phyloP scores from a whole-genome alignment of 1,140 invertebrate genomes.

The Drosophila eugracilis region DNA sequence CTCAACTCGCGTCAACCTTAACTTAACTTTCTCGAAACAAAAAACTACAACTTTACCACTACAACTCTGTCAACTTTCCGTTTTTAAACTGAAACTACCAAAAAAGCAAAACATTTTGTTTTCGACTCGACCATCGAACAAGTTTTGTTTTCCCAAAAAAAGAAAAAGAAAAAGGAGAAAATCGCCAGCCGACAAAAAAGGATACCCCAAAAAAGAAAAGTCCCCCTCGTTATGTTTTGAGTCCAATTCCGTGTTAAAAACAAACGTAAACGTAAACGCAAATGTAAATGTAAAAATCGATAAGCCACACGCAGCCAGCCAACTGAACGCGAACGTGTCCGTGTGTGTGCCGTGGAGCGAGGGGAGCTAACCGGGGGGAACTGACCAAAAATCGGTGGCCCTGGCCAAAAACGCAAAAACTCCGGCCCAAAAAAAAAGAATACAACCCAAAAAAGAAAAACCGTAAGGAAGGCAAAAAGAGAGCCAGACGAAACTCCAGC shows the following conservation, averaged over 20 bases:
- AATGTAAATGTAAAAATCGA: slow-evolving; percentile 83
- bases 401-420: slow-evolving; percentile 60
- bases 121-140: slow-evolving; percentile 50
- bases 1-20: slow-evolving; percentile 76
- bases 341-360: slow-evolving; percentile 46
- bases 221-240: slow-evolving; percentile 67
- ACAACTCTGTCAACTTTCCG: slow-evolving; percentile 58
- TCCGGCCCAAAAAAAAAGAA: slow-evolving; percentile 35
- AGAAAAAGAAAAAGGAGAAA: slow-evolving; percentile 16
- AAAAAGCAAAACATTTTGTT: slow-evolving; percentile 53
- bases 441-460: slow-evolving; percentile 2
- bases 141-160: slow-evolving; percentile 39
- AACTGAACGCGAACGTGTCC: slow-evolving; percentile 76
- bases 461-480: not conserved
- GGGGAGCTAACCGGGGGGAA: slow-evolving; percentile 6
- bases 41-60: slow-evolving; percentile 50
- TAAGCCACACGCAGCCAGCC: slow-evolving; percentile 80
- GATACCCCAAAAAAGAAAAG: slow-evolving; percentile 19
- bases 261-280: slow-evolving; percentile 78
- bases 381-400: slow-evolving; percentile 55
- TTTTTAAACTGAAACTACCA: slow-evolving; percentile 39
- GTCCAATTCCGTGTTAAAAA: slow-evolving; percentile 65
- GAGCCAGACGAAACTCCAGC: slow-evolving; percentile 12
- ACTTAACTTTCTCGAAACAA: slow-evolving; percentile 68
- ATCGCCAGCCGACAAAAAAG: slow-evolving; percentile 12